A percentile compares a stretch with the other conserved stretches of the same genome.
These are phyloP conservation scores for Vanessa tameamea DNA, from an alignment of 1,140 invertebrate species.

Conservation along the genomic window DNA sequence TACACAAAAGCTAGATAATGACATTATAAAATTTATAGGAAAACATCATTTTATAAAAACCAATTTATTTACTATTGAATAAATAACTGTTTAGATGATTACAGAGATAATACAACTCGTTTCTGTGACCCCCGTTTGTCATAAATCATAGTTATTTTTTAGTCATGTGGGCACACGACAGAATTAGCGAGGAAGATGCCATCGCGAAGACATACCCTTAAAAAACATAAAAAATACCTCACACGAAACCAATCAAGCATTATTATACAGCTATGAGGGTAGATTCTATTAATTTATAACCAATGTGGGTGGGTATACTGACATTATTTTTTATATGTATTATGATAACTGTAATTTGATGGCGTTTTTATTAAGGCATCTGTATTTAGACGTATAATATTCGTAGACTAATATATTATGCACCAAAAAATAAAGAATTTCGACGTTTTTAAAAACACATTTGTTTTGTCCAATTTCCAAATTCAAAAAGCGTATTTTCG, in stretches of 20 bases:
- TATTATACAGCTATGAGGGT: conserved; percentile 76
- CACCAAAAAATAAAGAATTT: too few species aligned
- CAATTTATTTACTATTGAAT: too few species aligned
- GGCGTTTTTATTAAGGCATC: conserved; percentile 3
- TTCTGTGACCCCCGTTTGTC: conserved; percentile 40
- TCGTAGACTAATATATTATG: too few species aligned
- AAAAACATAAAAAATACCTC: conserved; percentile 78
- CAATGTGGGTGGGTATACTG: conserved; percentile 78
- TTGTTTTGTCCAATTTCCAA: too few species aligned
- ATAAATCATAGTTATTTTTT: conserved; percentile 60
- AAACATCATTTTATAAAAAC: too few species aligned
- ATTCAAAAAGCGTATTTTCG: too few species aligned
- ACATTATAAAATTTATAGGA: too few species aligned
- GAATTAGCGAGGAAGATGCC: conserved; percentile 61
- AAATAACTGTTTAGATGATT: neutral
- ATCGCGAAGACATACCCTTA: conserved; percentile 58
- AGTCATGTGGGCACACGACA: conserved; percentile 51
- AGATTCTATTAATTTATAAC: conserved; percentile 80
- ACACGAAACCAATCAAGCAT: conserved; percentile 75
- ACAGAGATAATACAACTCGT: neutral
- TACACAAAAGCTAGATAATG: too few species aligned
- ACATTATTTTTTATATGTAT: conserved; percentile 73
- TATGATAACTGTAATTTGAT: conserved; percentile 66
- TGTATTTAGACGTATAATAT: too few species aligned
- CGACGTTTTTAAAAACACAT: too few species aligned